Percentiles rank a stretch among this genome's conserved stretches.
Evolutionary conservation across 2,888 invertebrate species (phyloP).

Genomic region (Elegia similella): DNA sequence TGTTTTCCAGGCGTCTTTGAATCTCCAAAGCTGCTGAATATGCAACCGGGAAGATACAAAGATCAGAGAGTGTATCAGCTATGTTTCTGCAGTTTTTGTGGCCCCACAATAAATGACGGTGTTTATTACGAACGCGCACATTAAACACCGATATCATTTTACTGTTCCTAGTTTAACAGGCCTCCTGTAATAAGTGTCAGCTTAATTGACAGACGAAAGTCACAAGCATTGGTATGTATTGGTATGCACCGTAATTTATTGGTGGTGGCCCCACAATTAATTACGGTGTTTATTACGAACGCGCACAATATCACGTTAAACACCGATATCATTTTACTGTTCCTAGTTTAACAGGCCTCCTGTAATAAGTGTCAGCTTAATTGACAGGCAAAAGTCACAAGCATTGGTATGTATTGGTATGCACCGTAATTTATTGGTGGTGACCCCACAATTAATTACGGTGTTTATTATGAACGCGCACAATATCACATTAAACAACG

Average conservation of each 20-base stretch:
- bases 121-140: constrained; percentile 13
- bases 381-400: constrained; percentile 3
- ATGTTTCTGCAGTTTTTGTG: neutral
- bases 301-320: constrained; percentile 16
- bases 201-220: neutral
- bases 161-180: constrained; percentile 6
- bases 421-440: no score
- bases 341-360: neutral
- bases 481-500: constrained; percentile 14
- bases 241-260: no score
- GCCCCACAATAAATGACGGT: constrained; percentile 2
- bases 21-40: no score
- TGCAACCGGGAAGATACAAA: no score
- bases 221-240: no score
- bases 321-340: constrained; percentile 14
- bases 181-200: neutral
- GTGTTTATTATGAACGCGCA: constrained; percentile 11
- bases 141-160: constrained; percentile 15
- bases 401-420: no score
- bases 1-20: no score
- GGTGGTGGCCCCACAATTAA: neutral
- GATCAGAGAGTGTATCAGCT: no score
- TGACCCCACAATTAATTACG: neutral
- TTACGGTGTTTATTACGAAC: constrained; percentile 10
- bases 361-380: neutral